Conservation (phyloP, 2,888 invertebrate genomes). For the Rhorus exstirpatorius region DNA sequence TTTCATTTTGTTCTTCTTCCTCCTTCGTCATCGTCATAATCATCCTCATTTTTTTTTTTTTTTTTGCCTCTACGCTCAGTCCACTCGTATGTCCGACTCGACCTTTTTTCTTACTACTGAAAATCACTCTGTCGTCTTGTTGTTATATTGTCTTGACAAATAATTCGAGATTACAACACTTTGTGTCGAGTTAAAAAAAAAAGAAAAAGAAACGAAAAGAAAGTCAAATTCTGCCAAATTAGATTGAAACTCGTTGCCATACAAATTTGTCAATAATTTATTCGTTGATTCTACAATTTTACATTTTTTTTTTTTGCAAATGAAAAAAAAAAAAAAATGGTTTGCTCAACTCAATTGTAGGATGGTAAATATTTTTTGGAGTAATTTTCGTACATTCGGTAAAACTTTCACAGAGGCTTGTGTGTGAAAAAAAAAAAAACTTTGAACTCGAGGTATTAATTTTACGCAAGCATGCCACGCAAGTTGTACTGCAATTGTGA, state of each 20-base stretch:
- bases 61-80: constrained; percentile 13
- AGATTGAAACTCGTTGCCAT: neutral
- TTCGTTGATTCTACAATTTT: neutral
- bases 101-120: constrained; percentile 73
- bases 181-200: neutral
- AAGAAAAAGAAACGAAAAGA: neutral
- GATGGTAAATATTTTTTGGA: no score
- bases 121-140: constrained; percentile 51
- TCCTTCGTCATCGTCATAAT: constrained; percentile 19
- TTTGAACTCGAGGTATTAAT: no score
- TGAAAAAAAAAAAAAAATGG: no score
- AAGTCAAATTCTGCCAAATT: neutral
- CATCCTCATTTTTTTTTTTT: constrained; percentile 19
- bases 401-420: no score
- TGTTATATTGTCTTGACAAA: neutral
- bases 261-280: neutral
- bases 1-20: no score
- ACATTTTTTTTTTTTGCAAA: neutral
- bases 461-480: no score
- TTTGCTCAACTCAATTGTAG: no score
- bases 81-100: constrained; percentile 48
- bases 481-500: no score
- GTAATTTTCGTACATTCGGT: no score
- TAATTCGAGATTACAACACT: neutral
- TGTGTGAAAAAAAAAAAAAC: no score